Base-by-base conservation (phyloP, 2,113 vertebrate species). In the mouse (Mus musculus) region DNA sequence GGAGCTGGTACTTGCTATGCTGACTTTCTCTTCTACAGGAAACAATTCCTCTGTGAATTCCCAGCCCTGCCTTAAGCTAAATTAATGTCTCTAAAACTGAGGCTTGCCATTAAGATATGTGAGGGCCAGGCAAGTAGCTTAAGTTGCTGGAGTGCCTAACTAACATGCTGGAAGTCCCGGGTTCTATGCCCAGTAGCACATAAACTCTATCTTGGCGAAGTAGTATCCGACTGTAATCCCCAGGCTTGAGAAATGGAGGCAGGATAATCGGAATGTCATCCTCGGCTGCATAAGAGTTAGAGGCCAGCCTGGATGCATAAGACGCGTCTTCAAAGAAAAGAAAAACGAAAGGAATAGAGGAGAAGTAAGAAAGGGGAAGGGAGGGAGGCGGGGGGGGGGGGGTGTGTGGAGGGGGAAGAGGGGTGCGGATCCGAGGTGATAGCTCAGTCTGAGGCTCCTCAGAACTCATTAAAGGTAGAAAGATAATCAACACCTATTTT, bases 11-110 rank as follows among this genome's bases (percentile, higher is more conserved):
- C 19, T 86, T 22, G 63, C 19, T 87, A 90, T 90, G 33, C 78
- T 84, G 49, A 9, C 59, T 56, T 71, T 82, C 71, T 12, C 17
- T 26, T 13, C 12, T 82, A 72, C 30, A 11, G 4, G 71, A 92
- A 90, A 73, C n/a, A 84, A 61, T 46, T 80, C 73, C 86, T 52
- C 28, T 5, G 19, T 71, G 30, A n/a, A 71, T 84, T 81, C 91
- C 67, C 56, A 46, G 87, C 8, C 96, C 46, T 89, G n/a, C 4
- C 36, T 61, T 89, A 85, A 96, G 94, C 14, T 42, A 88, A 96
- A 96, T 88, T 89, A 91, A 59, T 84, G 63, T 93, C 39, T 82
- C 86, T 85, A 67, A 90, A 92, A 84, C 84, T 42, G 20, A 80
- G 14, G 89, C 77, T 67, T 77, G 33, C 33, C 81, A 33, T n/a